Evolutionary conservation across 2,797 vertebrate species (phyloP), one percentile per base, ranked within the genome.

Genomic region (Notolepis coatsorum): DNA sequence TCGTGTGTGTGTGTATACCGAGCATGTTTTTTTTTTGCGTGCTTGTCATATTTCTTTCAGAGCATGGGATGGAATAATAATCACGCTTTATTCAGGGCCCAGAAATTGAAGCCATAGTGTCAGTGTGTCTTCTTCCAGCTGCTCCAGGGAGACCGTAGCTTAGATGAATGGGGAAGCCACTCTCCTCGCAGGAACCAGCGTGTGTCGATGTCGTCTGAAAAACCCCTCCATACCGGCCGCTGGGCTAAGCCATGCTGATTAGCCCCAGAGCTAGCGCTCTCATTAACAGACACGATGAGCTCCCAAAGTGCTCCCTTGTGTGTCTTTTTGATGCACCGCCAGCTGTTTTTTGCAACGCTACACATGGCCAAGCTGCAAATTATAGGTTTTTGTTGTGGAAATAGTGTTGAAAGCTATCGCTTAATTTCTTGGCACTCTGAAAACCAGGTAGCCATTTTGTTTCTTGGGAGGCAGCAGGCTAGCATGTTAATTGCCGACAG

Each of bases 241-340:
- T 45, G 8, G 7, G 15, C 18, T 65, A 31, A 59, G 41, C 33
- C 5, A 21, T 0, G 17, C 37, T 52, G 69, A 73, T 73, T 65
- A 72, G 58, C 39, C 45, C 5, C 13, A n/a, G 5, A 54, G 27
- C 66, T 67, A 61, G 56, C 41, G 27, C 48, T 28, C 48, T 50
- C 55, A 69, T 82, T 77, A 79, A 27, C 49, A 23, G 23, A 49
- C 21, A 54, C 20, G 20, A 63, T 66, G 18, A n/a, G 57, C 49
- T 65, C 42, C 31, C 64, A 35, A 52, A 69, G 17, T 9, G 39
- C 24, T 57, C 37, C 35, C 2, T 0, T 1, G 4, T 67, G 61
- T 60, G n/a, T n/a, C n/a, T n/a, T n/a, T 48, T 18, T 31, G 4
- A n/a, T 59, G 12, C 64, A 49, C 12, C 31, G 28, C 33, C 15